Evolutionary conservation across 1,140 invertebrate genomes (phyloP).

Genomic region (Arion vulgaris): DNA sequence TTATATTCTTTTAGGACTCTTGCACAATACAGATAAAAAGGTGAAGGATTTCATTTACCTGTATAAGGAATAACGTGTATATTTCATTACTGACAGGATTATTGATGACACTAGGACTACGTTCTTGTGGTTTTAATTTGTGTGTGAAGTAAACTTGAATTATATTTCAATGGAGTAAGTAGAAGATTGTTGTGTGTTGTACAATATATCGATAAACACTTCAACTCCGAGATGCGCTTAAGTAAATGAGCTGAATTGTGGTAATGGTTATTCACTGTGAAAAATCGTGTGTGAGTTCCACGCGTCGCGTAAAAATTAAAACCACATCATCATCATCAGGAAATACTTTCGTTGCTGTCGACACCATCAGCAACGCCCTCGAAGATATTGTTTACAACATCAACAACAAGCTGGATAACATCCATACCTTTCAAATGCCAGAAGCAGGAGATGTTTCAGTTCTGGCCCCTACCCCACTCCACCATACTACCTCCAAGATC

Average conservation of each 20-base stretch:
- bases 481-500: slow-evolving; percentile 6
- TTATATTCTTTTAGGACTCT: too few species aligned
- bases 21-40: too few species aligned
- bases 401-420: slow-evolving; percentile 20
- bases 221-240: background rate
- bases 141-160: background rate
- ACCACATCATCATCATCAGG: background rate
- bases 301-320: slow-evolving; percentile 18
- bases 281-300: slow-evolving; percentile 10
- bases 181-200: background rate
- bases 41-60: too few species aligned
- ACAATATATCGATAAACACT: background rate
- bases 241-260: background rate
- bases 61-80: too few species aligned
- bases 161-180: background rate
- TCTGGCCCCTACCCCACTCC: slow-evolving; percentile 41
- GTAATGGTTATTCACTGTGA: slow-evolving; percentile 29
- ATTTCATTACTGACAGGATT: too few species aligned
- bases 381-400: slow-evolving; percentile 8
- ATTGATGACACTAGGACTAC: too few species aligned
- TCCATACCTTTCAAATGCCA: slow-evolving; percentile 52
- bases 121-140: too few species aligned
- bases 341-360: too few species aligned
- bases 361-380: slow-evolving; percentile 21
- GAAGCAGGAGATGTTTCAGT: slow-evolving; percentile 63